These are phyloP conservation scores for Zeugodacus cucurbitae DNA, from an alignment of 1,140 invertebrate species.

Conservation along the genomic window DNA sequence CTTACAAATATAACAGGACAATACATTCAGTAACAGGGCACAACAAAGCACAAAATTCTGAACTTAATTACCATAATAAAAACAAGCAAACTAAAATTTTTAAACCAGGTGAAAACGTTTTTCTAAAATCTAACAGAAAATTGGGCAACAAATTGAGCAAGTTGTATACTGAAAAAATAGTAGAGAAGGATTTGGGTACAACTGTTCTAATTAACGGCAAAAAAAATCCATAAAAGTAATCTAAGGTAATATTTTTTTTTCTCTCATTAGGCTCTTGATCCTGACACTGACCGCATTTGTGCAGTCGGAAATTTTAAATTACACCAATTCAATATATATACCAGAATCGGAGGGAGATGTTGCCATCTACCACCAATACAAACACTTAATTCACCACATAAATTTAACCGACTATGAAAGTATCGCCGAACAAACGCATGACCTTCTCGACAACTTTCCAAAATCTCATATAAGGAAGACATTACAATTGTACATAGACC, in stretches of 20 bases:
- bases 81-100: too few species aligned
- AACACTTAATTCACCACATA: not conserved
- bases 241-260: too few species aligned
- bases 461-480: not conserved
- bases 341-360: too few species aligned
- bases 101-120: not conserved
- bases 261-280: not conserved
- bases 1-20: too few species aligned
- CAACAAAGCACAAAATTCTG: too few species aligned
- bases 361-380: too few species aligned
- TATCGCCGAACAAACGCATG: too few species aligned
- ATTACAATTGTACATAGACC: conserved; percentile 37
- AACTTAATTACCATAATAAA: too few species aligned
- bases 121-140: not conserved
- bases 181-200: not conserved
- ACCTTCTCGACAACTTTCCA: too few species aligned
- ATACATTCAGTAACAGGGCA: not conserved
- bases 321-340: not conserved
- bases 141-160: not conserved
- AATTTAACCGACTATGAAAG: not conserved
- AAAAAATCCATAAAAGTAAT: too few species aligned
- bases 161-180: not conserved
- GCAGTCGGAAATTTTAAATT: not conserved
- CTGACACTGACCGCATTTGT: not conserved
- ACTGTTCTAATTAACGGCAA: not conserved